These are phyloP conservation scores for Lithobates pipiens DNA, from an alignment of 2,797 vertebrate species.

Conservation along the genomic window DNA sequence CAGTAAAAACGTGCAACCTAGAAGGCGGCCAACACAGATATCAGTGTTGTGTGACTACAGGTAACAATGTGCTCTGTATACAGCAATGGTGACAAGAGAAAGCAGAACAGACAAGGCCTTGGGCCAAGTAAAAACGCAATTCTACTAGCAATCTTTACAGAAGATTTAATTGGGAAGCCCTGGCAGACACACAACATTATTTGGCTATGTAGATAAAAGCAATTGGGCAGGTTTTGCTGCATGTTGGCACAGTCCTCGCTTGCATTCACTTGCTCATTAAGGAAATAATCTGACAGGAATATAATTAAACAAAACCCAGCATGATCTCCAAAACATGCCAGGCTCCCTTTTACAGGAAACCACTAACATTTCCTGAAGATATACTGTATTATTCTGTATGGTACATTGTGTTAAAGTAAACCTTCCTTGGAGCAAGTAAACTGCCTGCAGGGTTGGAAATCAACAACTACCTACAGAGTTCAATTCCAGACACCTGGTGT, in stretches of 20 bases:
- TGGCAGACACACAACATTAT: slow-evolving; percentile 15
- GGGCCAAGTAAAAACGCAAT: slow-evolving; percentile 15
- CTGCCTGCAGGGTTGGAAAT: neutral
- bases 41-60: neutral
- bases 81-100: neutral
- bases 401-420: neutral
- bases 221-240: slow-evolving; percentile 14
- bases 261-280: slow-evolving; percentile 29
- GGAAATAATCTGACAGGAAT: slow-evolving; percentile 39
- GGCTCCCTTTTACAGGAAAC: neutral
- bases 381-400: slow-evolving; percentile 28
- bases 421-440: neutral
- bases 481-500: no score
- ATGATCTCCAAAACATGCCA: slow-evolving; percentile 30
- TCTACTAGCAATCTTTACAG: slow-evolving; percentile 10
- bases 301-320: slow-evolving; percentile 50
- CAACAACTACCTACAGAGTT: no score
- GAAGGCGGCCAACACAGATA: neutral
- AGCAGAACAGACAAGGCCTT: neutral
- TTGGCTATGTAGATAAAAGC: slow-evolving; percentile 28
- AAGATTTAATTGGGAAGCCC: slow-evolving; percentile 35
- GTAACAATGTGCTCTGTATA: neutral
- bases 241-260: slow-evolving; percentile 3
- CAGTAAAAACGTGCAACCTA: neutral
- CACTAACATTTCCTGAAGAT: slow-evolving; percentile 14